Evolutionary conservation across 1,140 invertebrate genomes (phyloP), one percentile per base, ranked within the genome.

Genomic region (Cydia pomonella): DNA sequence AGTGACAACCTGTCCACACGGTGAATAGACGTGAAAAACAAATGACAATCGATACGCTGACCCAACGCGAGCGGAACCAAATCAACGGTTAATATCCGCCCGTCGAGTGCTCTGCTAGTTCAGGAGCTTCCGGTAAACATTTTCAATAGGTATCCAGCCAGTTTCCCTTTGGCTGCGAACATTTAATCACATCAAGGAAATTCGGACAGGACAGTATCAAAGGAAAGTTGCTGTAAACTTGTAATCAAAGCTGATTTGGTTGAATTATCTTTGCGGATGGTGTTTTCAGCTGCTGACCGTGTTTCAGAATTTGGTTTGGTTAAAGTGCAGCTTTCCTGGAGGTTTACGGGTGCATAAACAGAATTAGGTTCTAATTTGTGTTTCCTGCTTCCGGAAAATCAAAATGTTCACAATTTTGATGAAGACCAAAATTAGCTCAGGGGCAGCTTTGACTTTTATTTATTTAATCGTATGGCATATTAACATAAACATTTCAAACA

Each of bases 171-270:
- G 50, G 18, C 47, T 50, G 47, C 29, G 33, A 59, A 59, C 53
- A 59, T 59, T 59, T 59, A 69, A 69, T 38, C 64, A 41, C 64
- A 69, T 69, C 64, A 69, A 69, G 64, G 33, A 69, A 69, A 29
- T 69, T 69, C 64, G 53, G 53, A 23, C 53, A 23, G 53, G 53
- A 59, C 53, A 59, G 53, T 59, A 59, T 59, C 53, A 59, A 59
- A 59, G 53, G 53, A 21, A 59, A 59, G 53, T 23, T 18, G 53
- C 18, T 1, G 53, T 59, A 59, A 59, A 23, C 53, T 59, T 4
- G 53, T 23, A 59, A 59, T 59, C 53, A 59, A 59, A 59, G 21
- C 18, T 59, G 21, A 59, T 23, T 59, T 59, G 21, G 53, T 59
- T 59, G 9, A 59, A 23, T 59, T 50, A 18, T 50, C 18, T 59